These are phyloP conservation scores for Melinaea menophilus DNA, from an alignment of 2,888 invertebrate genomes.

Conservation along the genomic window DNA sequence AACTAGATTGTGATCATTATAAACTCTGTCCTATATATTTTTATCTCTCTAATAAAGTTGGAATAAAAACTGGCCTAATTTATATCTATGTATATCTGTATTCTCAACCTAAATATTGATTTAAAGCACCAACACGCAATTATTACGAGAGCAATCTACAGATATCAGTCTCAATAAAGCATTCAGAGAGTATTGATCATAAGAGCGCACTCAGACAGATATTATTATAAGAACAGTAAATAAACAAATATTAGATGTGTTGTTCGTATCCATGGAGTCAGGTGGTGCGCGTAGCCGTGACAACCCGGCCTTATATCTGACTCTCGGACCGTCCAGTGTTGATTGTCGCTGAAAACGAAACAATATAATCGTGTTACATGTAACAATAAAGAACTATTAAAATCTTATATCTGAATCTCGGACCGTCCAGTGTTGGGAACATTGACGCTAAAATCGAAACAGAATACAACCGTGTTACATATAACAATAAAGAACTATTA, in stretches of 20 bases:
- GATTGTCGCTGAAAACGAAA: conserved; percentile 72
- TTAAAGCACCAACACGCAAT: conserved; percentile 33
- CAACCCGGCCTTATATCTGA: conserved; percentile 60
- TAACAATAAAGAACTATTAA: conserved; percentile 32
- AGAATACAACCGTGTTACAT: conserved; percentile 53
- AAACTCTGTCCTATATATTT: too few relatives aligned
- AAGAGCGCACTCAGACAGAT: conserved; percentile 56
- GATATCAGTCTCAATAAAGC: conserved; percentile 47
- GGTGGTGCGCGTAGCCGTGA: conserved; percentile 68
- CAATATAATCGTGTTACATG: conserved; percentile 56
- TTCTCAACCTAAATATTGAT: conserved; percentile 30
- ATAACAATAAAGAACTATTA: conserved; percentile 34
- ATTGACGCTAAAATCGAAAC: conserved; percentile 72
- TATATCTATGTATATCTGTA: conserved; percentile 6
- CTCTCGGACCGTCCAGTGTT: conserved; percentile 69
- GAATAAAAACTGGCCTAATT: too few relatives aligned
- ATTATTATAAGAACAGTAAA: conserved; percentile 45
- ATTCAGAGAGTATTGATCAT: conserved; percentile 48
- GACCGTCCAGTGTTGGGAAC: conserved; percentile 68
- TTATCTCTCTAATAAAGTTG: too few relatives aligned
- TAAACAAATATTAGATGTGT: conserved; percentile 46
- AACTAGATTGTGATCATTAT: too few relatives aligned
- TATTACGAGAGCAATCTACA: conserved; percentile 44
- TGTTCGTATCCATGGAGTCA: conserved; percentile 69
- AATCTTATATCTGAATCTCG: conserved; percentile 61